phyloP scores from a whole-genome alignment of 2,888 invertebrate species.

The Yponomeuta cagnagella region DNA sequence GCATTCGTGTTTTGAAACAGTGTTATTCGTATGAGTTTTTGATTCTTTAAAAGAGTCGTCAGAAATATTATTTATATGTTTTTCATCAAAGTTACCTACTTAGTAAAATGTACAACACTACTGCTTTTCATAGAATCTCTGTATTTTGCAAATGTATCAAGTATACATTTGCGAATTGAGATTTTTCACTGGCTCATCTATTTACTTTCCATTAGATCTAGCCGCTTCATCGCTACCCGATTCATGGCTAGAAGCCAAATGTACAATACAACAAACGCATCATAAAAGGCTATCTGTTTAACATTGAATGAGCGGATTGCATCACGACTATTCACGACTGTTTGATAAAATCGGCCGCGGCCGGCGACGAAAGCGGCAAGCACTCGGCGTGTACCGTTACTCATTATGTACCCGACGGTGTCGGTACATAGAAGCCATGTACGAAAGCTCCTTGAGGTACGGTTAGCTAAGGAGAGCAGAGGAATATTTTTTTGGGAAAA shows the following conservation, averaged over 20 bases:
- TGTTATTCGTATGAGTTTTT: too few species aligned
- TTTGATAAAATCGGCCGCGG: slow-evolving; percentile 15
- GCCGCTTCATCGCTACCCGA: neutral
- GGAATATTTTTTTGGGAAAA: neutral
- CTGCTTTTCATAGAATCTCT: too few species aligned
- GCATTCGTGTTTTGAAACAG: too few species aligned
- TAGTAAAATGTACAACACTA: too few species aligned
- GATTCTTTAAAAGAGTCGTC: too few species aligned
- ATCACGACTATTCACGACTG: slow-evolving; percentile 17
- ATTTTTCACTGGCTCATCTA: too few species aligned
- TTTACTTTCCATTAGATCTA: neutral
- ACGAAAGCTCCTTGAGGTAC: slow-evolving; percentile 24
- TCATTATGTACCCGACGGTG: slow-evolving; percentile 35
- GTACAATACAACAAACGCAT: slow-evolving; percentile 26
- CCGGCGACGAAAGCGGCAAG: slow-evolving; percentile 38
- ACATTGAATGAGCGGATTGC: slow-evolving; percentile 27
- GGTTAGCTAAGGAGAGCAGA: slow-evolving; percentile 25
- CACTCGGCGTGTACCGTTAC: slow-evolving; percentile 54
- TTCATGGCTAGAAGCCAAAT: neutral
- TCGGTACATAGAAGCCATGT: slow-evolving; percentile 38
- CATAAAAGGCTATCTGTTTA: slow-evolving; percentile 23
- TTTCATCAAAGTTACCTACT: too few species aligned
- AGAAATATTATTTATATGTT: too few species aligned
- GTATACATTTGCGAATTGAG: too few species aligned
- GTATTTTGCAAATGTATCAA: too few species aligned